Base-by-base conservation (phyloP, 2,113 vertebrate species). In the Phylloscopus trochiloides region DNA sequence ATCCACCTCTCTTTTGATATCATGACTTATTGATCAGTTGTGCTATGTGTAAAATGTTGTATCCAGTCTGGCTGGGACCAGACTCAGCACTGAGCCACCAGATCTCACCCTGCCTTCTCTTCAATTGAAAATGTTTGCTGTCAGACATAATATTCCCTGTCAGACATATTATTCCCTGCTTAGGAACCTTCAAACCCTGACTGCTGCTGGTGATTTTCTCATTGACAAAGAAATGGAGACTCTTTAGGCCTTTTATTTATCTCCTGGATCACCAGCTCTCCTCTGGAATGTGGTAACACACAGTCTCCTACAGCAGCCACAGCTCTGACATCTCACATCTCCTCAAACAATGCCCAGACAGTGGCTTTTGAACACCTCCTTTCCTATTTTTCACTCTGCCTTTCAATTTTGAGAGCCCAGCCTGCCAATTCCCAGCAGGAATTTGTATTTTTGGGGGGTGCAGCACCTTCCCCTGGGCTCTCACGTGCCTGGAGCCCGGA, bases 361-460 rank as follows among this genome's bases (percentile, higher is more conserved):
- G n/a, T 26, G 8, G 3, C 1, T 21, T 66, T 73, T 71, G 12
- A 62, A 81, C n/a, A 19, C n/a, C 40, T 24, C 0, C 43, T 58
- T 77, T 50, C 24, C 28, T 36, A 4, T 16, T 74, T 94, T 43
- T 78, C 36, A 17, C 8, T 40, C 50, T 18, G 50, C 29, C 12
- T 68, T 50, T 76, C 42, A 17, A 15, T 70, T 77, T 10, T 36
- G 55, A 88, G 51, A 43, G 71, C 55, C 10, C 20, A 16, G 14
- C 34, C 63, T 17, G 2, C 3, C 3, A 51, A 28, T 25, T 80
- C 22, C 81, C 59, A 70, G 26, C 2, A 90, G 68, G 34, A 55
- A 34, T 58, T 48, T 74, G 42, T 57, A 6, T 62, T 96, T 96
- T 93, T 59, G 78, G 75, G 57, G 83, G 58, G 24, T 42, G 63